Conservation (phyloP, 2,797 vertebrate species). For the Schizopygopsis pylzovi region DNA sequence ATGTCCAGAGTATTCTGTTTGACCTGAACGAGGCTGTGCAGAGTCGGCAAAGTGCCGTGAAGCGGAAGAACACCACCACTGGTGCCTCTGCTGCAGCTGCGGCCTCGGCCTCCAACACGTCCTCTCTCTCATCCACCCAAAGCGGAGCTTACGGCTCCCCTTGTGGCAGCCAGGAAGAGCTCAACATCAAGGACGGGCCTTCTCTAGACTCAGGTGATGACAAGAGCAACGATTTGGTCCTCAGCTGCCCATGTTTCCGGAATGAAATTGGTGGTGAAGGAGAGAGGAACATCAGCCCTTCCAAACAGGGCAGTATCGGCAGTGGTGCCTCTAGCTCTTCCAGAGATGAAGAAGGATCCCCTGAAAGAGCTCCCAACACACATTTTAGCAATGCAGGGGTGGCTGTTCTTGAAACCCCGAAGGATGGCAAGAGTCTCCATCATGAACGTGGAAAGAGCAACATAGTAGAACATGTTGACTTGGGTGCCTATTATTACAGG, state of each 20-base stretch:
- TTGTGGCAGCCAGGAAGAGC: constrained; percentile 96
- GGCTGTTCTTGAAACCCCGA: constrained; percentile 92
- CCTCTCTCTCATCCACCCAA: constrained; percentile 89
- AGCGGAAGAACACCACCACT: constrained; percentile 97
- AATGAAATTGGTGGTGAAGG: constrained; percentile 97
- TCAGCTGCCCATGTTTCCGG: constrained; percentile 97
- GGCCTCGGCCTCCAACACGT: constrained; percentile 87
- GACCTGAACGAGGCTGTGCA: constrained; percentile 93
- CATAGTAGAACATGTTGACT: constrained; percentile 95
- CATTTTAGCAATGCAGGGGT: constrained; percentile 97
- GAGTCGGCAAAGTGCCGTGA: constrained; percentile 87
- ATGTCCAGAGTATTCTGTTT: constrained; percentile 94
- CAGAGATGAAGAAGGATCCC: constrained; percentile 90
- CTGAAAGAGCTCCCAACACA: constrained; percentile 88
- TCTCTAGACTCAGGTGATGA: constrained; percentile 95
- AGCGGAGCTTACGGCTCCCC: constrained; percentile 88
- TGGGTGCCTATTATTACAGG: constrained; percentile 94
- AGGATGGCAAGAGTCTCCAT: constrained; percentile 89
- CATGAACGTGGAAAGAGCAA: constrained; percentile 92
- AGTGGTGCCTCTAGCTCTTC: constrained; percentile 89
- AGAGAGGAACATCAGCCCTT: constrained; percentile 91
- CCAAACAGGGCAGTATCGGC: constrained; percentile 87
- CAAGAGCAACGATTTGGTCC: constrained; percentile 97
- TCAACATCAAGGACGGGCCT: constrained; percentile 88
- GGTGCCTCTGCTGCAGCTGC: constrained; percentile 95